Evolutionary conservation across 1,140 invertebrate species (phyloP).

Genomic region (Aphidius ervi): DNA sequence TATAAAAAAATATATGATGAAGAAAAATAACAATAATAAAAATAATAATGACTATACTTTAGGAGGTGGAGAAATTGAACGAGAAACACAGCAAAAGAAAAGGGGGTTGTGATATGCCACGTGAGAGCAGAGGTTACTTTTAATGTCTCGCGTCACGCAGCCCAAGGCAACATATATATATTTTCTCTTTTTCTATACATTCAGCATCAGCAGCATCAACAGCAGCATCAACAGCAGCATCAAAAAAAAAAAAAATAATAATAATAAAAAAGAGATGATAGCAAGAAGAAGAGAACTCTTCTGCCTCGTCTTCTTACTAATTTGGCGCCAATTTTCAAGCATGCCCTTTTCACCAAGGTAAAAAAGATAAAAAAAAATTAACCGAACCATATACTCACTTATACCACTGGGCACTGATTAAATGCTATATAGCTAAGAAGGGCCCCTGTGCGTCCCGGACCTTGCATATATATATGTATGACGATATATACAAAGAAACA

Average conservation of each 20-base stretch:
- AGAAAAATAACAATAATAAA: no score
- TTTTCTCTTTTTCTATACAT: not conserved
- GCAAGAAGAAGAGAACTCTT: constrained; percentile 37
- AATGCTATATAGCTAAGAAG: constrained; percentile 40
- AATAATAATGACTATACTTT: no score
- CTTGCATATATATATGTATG: not conserved
- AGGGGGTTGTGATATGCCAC: constrained; percentile 25
- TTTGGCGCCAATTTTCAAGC: constrained; percentile 55
- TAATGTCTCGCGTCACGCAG: constrained; percentile 55
- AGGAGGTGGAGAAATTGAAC: constrained; percentile 20
- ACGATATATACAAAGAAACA: not conserved
- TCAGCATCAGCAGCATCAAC: no score
- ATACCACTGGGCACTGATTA: constrained; percentile 47
- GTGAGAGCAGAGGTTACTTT: constrained; percentile 46
- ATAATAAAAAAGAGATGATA: constrained; percentile 24
- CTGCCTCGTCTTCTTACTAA: constrained; percentile 53
- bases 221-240: not conserved
- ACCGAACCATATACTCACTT: constrained; percentile 51
- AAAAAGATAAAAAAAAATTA: constrained; percentile 49
- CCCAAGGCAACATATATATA: constrained; percentile 38
- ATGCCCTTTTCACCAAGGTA: constrained; percentile 31
- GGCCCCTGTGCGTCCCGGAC: no score
- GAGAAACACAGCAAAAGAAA: constrained; percentile 28
- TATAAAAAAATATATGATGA: no score
- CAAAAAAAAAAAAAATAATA: constrained; percentile 16